phyloP scores from a whole-genome alignment of 2,888 invertebrate species.

The Ethmia dodecea region DNA sequence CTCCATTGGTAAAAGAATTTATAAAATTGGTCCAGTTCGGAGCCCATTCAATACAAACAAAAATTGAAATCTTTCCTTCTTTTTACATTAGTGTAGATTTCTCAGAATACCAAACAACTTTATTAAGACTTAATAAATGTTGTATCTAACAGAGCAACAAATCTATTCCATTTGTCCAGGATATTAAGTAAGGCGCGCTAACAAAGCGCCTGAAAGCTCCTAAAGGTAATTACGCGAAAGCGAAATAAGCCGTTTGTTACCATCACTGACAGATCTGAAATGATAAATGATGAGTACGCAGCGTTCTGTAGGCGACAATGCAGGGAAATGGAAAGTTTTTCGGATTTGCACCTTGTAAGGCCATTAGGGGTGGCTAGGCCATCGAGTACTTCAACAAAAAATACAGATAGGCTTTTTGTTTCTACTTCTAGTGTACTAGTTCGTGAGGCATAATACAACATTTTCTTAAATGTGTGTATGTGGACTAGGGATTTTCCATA shows the following conservation, averaged over 20 bases:
- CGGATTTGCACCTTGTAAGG: slow-evolving; percentile 1
- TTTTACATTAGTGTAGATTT: no score
- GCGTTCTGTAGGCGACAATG: slow-evolving; percentile 10
- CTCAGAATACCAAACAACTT: no score
- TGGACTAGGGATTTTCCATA: no score
- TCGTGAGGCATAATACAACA: no score
- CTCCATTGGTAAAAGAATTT: no score
- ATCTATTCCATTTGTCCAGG: slow-evolving; percentile 4
- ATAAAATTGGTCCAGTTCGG: no score
- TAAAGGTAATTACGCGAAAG: slow-evolving; percentile 21
- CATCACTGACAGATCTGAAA: slow-evolving; percentile 25
- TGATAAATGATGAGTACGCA: slow-evolving; percentile 20
- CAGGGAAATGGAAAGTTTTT: slow-evolving; percentile 15
- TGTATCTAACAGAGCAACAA: slow-evolving; percentile 35
- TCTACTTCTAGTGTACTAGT: no score
- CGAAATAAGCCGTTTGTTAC: slow-evolving; percentile 26
- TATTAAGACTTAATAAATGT: no score
- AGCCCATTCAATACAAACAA: no score
- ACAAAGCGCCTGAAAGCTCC: slow-evolving; percentile 19
- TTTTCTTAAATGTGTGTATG: no score
- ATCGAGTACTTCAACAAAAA: not conserved
- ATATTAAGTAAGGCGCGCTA: slow-evolving; percentile 14
- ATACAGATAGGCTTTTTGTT: not conserved
- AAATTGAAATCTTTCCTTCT: no score
- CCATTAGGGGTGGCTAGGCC: slow-evolving; percentile 5